phyloP scores from a whole-genome alignment of 2,888 invertebrate species.

The Agrochola lychnidis region DNA sequence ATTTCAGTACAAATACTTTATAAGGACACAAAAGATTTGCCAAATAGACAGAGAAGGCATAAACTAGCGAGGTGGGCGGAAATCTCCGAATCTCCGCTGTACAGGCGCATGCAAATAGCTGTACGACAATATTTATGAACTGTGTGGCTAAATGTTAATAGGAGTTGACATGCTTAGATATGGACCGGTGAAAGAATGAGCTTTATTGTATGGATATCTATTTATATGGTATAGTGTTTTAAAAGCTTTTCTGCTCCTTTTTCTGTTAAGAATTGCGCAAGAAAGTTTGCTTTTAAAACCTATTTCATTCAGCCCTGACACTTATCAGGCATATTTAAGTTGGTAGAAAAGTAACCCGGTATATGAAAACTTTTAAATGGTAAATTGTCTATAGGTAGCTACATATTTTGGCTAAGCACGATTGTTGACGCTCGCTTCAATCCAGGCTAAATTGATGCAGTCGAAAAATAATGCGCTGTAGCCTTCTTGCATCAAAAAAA shows the following conservation, averaged over 20 bases:
- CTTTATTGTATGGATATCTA: slow-evolving; percentile 10
- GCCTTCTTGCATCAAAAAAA: neutral
- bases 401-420: neutral
- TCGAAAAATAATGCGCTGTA: neutral
- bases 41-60: slow-evolving; percentile 54
- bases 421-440: neutral
- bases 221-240: slow-evolving; percentile 24
- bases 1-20: slow-evolving; percentile 49
- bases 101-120: slow-evolving; percentile 64
- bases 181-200: slow-evolving; percentile 41
- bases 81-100: slow-evolving; percentile 67
- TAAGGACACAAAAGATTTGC: slow-evolving; percentile 57
- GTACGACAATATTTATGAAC: slow-evolving; percentile 64
- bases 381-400: neutral
- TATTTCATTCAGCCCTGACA: neutral
- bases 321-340: neutral
- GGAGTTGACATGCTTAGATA: slow-evolving; percentile 64
- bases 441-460: neutral
- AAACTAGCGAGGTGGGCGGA: slow-evolving; percentile 64
- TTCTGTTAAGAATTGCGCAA: neutral
- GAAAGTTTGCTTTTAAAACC: neutral
- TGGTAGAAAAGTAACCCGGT: neutral
- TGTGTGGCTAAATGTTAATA: slow-evolving; percentile 65
- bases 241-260: too few species aligned
- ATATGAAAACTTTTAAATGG: too few species aligned